Base-by-base conservation (phyloP, 1,140 invertebrate genomes). In the Hypsibius dujardini region DNA sequence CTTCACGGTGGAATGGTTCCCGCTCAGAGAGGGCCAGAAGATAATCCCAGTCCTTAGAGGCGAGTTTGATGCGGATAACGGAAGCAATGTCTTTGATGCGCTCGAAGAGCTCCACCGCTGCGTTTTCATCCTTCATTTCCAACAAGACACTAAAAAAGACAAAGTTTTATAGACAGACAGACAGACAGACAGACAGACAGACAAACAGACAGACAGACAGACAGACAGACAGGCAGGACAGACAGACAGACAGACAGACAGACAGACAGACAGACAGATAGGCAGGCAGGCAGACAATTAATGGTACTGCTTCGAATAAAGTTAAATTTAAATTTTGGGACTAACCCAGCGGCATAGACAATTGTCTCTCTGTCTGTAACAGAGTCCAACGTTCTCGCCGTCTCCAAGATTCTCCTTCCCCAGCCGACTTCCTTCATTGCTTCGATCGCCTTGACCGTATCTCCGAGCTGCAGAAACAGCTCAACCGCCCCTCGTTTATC, bases 401-500 rank as follows among this genome's bases (percentile, higher is more conserved):
- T 67, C 12, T 67, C 62, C 62, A 12, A 42, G 7, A 67, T 42
- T 45, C 62, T 67, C 42, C 42, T 67, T 42, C 12, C 62, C 62
- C 62, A 67, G 3, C 62, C 62, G 12, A 67, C 3, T 15, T 67
- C 62, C 62, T 67, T 67, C 62, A 67, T 67, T 12, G 62, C 42
- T 12, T 15, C 42, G 12, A 67, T 12, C 45, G 62, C 62, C 62
- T 45, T 67, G 12, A 7, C 62, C 62, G 45, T 42, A 15, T 67
- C 62, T 7, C 62, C 62, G 12, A 67, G 45, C 62, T 67, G 62
- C 42, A 67, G 42, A 42, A 67, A 67, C 12, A 67, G 62, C 45
- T 67, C 62, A 12, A 67, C 42, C 12, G 62, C 62, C 3, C 45
- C 62, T 7, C 62, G 12, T 67, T 67, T 67, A 67, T 67, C 42